Base-by-base conservation (phyloP, 1,140 invertebrate species). In the Tetramorium alpestre region DNA sequence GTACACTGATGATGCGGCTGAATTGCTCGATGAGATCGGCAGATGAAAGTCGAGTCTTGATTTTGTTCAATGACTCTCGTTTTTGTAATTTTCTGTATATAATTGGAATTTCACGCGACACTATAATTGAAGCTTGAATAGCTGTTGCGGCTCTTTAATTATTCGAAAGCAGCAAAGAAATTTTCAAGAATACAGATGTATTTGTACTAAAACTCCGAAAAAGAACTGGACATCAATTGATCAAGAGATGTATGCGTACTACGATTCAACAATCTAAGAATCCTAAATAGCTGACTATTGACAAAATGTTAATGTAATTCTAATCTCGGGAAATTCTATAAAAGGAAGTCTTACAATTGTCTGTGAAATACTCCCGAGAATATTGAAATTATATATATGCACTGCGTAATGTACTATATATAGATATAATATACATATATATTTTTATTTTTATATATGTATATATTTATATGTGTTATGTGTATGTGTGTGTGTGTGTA, bases 321-420 rank as follows among this genome's bases (percentile, higher is more conserved):
- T 81, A 81, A 44, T 41, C 25, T 72, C 7, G n/a, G 22, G 22
- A 33, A 33, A 33, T 11, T 0, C 2, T 22, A 22, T 51, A 69
- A 54, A 70, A 8, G 11, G 44, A 73, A 60, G 49, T 49, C 41
- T 84, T 47, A 44, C n/a, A 13, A 49, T 75, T n/a, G 54, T 58
- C 47, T 60, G 69, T 3, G 51, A 73, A 72, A 58, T 38, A 41
- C 41, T 58, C 51, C 49, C 51, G 13, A 22, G 54, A 73, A 84
- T 84, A 38, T 44, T 75, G 51, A 75, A 62, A 84, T 73, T 73
- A 60, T 47, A 33, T 33, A 33, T 33, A 33, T 33, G 33, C 33
- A 33, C 33, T 33, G 4, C 33, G 33, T 33, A 33, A 33, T 33
- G 0, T 33, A 33, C 33, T 33, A 33, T 33, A 33, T 33, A 33